A percentile compares a stretch with the other conserved stretches of the same genome.
These are phyloP conservation scores for Labeo catla DNA, from an alignment of 2,113 vertebrate species.

Conservation along the genomic window DNA sequence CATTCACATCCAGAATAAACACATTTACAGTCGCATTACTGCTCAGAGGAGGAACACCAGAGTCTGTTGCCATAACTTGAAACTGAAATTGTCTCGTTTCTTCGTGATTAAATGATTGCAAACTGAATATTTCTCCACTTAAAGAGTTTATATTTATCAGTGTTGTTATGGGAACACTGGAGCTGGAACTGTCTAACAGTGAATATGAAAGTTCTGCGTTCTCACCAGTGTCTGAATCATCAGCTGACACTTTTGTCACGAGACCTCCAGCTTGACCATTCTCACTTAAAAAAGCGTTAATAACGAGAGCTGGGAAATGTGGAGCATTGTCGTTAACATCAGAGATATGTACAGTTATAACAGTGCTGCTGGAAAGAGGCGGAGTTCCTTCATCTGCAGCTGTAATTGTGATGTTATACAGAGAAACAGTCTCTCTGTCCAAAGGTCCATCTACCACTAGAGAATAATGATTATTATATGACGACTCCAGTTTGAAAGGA, in stretches of 20 bases:
- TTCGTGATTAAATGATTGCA: constrained; percentile 65
- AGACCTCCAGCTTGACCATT: constrained; percentile 38
- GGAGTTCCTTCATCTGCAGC: constrained; percentile 53
- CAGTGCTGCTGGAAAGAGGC: constrained; percentile 35
- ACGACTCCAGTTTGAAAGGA: constrained; percentile 46
- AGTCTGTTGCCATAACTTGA: constrained; percentile 36
- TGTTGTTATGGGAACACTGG: constrained; percentile 64
- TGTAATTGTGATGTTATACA: constrained; percentile 51
- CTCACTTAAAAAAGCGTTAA: constrained; percentile 37
- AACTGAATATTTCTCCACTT: constrained; percentile 62
- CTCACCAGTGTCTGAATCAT: constrained; percentile 44
- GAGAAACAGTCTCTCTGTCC: constrained; percentile 50
- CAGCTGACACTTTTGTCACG: constrained; percentile 20
- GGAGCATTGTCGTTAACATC: constrained; percentile 51
- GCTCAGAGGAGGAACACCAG: constrained; percentile 39
- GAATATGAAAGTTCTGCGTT: constrained; percentile 65
- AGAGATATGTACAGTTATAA: constrained; percentile 44
- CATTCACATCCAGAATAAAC: constrained; percentile 69
- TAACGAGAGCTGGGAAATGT: neutral
- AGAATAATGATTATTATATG: constrained; percentile 57
- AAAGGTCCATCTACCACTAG: constrained; percentile 47
- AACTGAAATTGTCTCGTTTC: constrained; percentile 46
- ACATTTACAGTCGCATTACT: constrained; percentile 52
- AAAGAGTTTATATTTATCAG: constrained; percentile 71
- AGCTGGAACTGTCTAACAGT: constrained; percentile 56